Base-by-base conservation (phyloP, 2,888 invertebrate genomes). In the Eumerus sabulonum region DNA sequence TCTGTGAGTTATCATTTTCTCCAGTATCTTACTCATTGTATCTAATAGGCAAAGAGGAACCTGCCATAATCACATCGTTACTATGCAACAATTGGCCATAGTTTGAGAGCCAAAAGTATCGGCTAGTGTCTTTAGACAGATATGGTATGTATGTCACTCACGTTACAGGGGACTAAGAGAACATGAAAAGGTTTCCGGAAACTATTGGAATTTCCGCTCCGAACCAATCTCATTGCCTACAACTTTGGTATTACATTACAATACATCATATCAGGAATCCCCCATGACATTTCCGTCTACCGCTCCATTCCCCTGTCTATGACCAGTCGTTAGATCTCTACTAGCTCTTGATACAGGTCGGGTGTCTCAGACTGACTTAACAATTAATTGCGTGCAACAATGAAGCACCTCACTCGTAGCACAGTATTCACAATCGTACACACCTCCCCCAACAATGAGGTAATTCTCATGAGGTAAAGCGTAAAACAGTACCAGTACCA, bases 401-500 rank as follows among this genome's bases (percentile, higher is more conserved):
- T 79, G 73, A 79, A 73, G 73, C 59, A 79, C 45, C 53, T 60
- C 7, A 27, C 18, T 53, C 17, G 16, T 18, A 17, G 44, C 47
- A 50, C 57, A 63, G 44, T n/a, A 4, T 27, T 7, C 27, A 27
- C 27, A 27, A 27, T 40, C n/a, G 11, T 40, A n/a, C n/a, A 40
- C 40, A 3, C n/a, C 12, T 11, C 11, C 16, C 18, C 9, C 63
- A 53, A 12, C 53, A 59, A 70, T 68, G 79, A 74, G 79, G 79
- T 74, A 74, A 79, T 64, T 47, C 68, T 44, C 19, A 54, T 38
- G 48, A 50, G 35, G n/a, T n/a, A n/a, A n/a, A n/a, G n/a, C n/a
- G n/a, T n/a, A n/a, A n/a, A n/a, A n/a, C 14, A 35, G 13, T 38
- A 64, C n/a, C 51, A 36, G 13, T 4, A 14, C 14, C 13, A 17